Evolutionary conservation across 64 coral and sea anemone genomes (phyloP).

Genomic region (Cladopsammia gracilis): DNA sequence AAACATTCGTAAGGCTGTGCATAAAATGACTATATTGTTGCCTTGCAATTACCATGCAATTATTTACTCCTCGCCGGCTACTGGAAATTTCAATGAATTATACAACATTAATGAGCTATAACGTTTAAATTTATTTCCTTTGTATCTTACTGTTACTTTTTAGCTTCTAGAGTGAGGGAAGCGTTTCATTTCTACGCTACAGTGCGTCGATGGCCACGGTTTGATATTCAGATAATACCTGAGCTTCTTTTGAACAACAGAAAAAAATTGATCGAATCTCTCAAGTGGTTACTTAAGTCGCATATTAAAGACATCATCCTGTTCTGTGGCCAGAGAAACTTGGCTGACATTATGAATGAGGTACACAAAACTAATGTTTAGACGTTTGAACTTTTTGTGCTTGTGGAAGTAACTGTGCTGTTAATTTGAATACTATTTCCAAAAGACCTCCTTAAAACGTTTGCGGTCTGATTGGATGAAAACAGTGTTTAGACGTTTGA

Average conservation of each 20-base stretch:
- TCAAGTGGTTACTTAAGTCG: slow-evolving; percentile 6
- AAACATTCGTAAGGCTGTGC: no score
- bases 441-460: no score
- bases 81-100: no score
- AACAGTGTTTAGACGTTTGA: no score
- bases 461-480: no score
- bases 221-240: slow-evolving; percentile 66
- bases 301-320: slow-evolving; percentile 59
- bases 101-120: no score
- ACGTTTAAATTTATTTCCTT: not conserved
- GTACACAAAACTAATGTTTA: slow-evolving; percentile 2
- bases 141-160: not conserved
- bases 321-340: slow-evolving; percentile 65
- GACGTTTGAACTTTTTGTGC: no score
- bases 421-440: no score
- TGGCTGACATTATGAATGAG: slow-evolving; percentile 66
- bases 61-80: no score
- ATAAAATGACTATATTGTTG: no score
- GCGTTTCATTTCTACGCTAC: slow-evolving; percentile 58
- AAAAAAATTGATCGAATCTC: not conserved
- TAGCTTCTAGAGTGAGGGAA: slow-evolving; percentile 5
- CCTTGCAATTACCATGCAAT: no score
- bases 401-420: no score
- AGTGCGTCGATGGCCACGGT: slow-evolving; percentile 35
- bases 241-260: slow-evolving; percentile 19